phyloP scores from a whole-genome alignment of 2,888 invertebrate species.

The Hymenopus coronatus region DNA sequence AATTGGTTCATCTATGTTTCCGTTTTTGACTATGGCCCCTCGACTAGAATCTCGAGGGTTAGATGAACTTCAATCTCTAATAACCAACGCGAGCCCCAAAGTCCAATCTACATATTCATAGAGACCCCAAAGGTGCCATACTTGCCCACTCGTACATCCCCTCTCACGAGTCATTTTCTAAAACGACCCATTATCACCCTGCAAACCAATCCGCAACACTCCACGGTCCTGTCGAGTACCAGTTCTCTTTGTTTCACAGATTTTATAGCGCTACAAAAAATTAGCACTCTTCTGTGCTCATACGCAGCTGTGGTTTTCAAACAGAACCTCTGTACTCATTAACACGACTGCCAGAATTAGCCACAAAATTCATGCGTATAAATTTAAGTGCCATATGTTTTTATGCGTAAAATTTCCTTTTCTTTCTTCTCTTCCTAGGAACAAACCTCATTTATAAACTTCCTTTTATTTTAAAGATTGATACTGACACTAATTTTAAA shows the following conservation, averaged over 20 bases:
- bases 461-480: no score
- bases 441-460: no score
- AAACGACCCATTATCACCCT: not conserved
- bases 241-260: not conserved
- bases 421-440: no score
- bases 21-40: not conserved
- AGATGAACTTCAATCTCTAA: not conserved
- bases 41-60: not conserved
- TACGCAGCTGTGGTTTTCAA: not conserved
- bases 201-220: not conserved
- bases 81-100: not conserved
- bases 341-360: not conserved
- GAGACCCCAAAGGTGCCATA: not conserved
- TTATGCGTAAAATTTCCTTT: not conserved
- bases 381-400: not conserved
- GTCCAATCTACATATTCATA: not conserved
- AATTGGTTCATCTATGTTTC: not conserved
- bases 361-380: not conserved
- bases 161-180: not conserved
- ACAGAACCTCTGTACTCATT: not conserved
- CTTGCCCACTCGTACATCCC: not conserved
- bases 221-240: not conserved
- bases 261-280: not conserved
- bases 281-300: not conserved
- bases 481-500: no score